Base-by-base conservation (phyloP, 2,113 vertebrate species). In the Leucosticte australis region DNA sequence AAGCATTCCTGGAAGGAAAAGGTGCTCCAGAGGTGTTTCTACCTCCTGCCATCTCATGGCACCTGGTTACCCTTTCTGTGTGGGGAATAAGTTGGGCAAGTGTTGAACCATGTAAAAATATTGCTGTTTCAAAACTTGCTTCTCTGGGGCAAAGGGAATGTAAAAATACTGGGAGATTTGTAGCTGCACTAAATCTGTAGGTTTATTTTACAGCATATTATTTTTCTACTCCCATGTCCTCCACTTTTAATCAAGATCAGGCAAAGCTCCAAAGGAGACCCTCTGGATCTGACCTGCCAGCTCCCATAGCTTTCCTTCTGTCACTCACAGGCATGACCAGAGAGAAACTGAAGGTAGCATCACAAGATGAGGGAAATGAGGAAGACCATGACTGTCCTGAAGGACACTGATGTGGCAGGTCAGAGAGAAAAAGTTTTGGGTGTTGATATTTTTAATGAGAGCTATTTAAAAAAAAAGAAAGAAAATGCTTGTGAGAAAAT, bases 401-500 rank as follows among this genome's bases (percentile, higher is more conserved):
- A 31, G 31, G 37, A 56, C 14, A 11, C 7, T 18, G 59, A n/a
- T 14, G 8, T 35, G n/a, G 15, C 23, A 86, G 41, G 41, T 57
- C 50, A 88, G 52, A 76, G 42, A 69, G 11, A 53, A 80, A 70
- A 80, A 27, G 10, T 46, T 80, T 33, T 69, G 18, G 37, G 6
- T 57, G 18, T 49, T 42, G 37, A 59, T 19, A 63, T 70, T 92
- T 92, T 52, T 67, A 70, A 42, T 44, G n/a, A 57, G 33, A 83
- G 27, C 49, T 18, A 16, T 31, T 16, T 16, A 39, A 68, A 30
- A 73, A 76, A 7, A 37, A 39, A 53, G 44, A 89, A 80, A 87
- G 23, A 83, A 90, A 47, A 75, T 3, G 15, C 5, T 55, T 80
- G 50, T 78, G 44, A 96, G 56, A 92, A 95, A 88, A 81, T 35